Percentiles rank a stretch among this genome's conserved stretches.
Evolutionary conservation across 1,140 invertebrate species (phyloP).

Genomic region (Drosophila trapezifrons): DNA sequence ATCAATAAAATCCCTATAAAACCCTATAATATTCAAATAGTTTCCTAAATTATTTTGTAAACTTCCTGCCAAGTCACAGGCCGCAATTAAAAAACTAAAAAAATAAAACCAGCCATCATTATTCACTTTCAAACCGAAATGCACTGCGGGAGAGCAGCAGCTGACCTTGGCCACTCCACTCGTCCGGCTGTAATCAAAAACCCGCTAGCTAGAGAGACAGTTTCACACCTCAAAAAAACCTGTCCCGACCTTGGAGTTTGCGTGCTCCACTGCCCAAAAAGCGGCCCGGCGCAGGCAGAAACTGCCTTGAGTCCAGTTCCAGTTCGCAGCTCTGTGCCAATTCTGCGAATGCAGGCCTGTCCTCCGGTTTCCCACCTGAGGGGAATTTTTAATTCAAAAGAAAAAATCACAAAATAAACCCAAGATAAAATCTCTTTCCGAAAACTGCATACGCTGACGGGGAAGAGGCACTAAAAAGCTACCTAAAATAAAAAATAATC

Average conservation of each 20-base stretch:
- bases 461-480: conserved; percentile 4
- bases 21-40: background rate
- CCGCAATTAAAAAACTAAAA: conserved; percentile 2
- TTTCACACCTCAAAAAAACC: conserved; percentile 50
- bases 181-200: conserved; percentile 50
- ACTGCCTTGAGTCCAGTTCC: conserved; percentile 12
- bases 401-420: conserved; percentile 13
- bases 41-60: background rate
- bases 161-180: conserved; percentile 19
- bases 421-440: conserved; percentile 30
- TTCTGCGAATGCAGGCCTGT: conserved; percentile 57
- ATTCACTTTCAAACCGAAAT: conserved; percentile 18
- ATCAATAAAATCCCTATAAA: too few relatives aligned
- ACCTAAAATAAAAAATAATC: conserved; percentile 30
- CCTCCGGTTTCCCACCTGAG: conserved; percentile 37
- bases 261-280: conserved; percentile 61
- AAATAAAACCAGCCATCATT: conserved; percentile 3
- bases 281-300: background rate
- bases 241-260: conserved; percentile 57
- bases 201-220: conserved; percentile 42
- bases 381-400: conserved; percentile 48
- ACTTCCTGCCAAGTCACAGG: background rate
- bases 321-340: conserved; percentile 30
- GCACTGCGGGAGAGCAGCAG: conserved; percentile 33
- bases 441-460: conserved; percentile 39